phyloP scores from a whole-genome alignment of 2,797 vertebrate species.

The Epinephelus coioides region DNA sequence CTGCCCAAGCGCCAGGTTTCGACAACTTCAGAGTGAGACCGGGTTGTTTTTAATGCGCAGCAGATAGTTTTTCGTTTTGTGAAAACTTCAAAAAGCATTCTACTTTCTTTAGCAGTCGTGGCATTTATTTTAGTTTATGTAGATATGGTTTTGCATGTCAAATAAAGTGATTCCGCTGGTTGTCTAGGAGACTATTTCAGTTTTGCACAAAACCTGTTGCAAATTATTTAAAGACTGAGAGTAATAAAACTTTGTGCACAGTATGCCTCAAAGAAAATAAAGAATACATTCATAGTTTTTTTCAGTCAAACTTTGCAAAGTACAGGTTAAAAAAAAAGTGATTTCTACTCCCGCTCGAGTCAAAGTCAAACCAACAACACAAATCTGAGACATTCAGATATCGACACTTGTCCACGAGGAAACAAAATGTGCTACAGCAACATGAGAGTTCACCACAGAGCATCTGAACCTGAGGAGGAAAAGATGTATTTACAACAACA shows the following conservation, averaged over 20 bases:
- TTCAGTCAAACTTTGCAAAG: not conserved
- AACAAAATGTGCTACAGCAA: conserved; percentile 1
- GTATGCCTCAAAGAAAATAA: not conserved
- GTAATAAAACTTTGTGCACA: not conserved
- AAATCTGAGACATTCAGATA: not conserved
- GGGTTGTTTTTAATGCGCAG: no score
- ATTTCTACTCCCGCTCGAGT: not conserved
- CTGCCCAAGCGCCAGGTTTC: no score
- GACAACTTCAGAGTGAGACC: no score
- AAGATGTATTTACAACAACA: conserved; percentile 18
- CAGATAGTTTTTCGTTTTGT: no score
- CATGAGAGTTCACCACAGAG: not conserved
- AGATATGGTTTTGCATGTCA: no score
- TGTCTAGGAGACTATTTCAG: no score
- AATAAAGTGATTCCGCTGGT: no score
- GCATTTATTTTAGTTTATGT: no score
- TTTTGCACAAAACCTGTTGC: no score
- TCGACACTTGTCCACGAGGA: not conserved
- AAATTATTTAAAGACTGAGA: no score
- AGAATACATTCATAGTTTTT: conserved; percentile 8
- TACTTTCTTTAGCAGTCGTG: no score
- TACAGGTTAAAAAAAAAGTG: not conserved
- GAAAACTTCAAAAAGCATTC: no score
- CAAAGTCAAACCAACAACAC: not conserved
- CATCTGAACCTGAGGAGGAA: conserved; percentile 26